Evolutionary conservation across 2,113 vertebrate genomes (phyloP), one percentile per base, ranked within the genome.

Genomic region (Scatophagus argus): DNA sequence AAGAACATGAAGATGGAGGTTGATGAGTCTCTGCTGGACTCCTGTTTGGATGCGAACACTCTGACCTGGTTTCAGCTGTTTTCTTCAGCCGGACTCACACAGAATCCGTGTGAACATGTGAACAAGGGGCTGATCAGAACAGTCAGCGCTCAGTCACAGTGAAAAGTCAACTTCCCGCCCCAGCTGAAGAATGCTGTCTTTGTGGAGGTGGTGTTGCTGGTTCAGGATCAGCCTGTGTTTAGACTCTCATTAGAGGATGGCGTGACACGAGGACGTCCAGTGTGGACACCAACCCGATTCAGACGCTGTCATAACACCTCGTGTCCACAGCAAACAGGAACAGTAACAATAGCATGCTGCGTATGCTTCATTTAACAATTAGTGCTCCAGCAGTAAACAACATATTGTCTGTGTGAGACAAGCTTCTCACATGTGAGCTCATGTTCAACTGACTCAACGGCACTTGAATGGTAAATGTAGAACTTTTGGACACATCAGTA

Each of bases 321-420:
- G 63, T 43, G 79, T 81, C 77, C 64, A 34, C 80, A 34, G 80
- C 60, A 77, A 86, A 84, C 83, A 82, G 68, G 88, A 81, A 84
- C 75, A 58, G 31, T 0, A 51, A 88, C 76, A 84, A 86, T 75
- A 23, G 63, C 54, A 5, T 7, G 21, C 27, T 2, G 16, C 9
- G 16, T 2, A 47, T 11, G 77, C 65, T 74, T 76, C 84, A 76
- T 88, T 88, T 81, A 81, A 68, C 81, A 49, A 76, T 80, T 39
- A 80, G n/a, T 0, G 38, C 64, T 63, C 16, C 72, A 54, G 68
- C 44, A 46, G 61, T 78, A 84, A 90, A 85, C 85, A 87, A 55
- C 83, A 67, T 27, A 46, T 32, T 36, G 67, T 46, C 13, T 3
- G 17, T 63, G 71, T 14, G 32, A 68, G n/a, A 47, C 32, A 27